Conservation (phyloP, 1,140 invertebrate species). For the Mamestra configurata region DNA sequence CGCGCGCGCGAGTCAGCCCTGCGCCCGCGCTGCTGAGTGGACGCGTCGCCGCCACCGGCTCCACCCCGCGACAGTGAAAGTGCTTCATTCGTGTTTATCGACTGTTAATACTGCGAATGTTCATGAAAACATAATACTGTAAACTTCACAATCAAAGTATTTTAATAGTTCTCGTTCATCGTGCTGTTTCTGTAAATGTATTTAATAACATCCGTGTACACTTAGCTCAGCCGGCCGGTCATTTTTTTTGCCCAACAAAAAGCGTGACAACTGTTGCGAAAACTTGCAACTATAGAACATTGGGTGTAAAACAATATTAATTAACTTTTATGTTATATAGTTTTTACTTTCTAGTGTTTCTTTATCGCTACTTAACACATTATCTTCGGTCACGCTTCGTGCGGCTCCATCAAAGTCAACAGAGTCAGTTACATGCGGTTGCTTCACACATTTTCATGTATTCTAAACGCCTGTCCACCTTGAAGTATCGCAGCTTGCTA, state of each 20-base stretch:
- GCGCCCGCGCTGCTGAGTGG: slow-evolving; percentile 72
- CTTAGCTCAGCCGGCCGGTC: slow-evolving; percentile 44
- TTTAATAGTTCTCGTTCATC: slow-evolving; percentile 6
- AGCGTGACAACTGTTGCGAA: slow-evolving; percentile 44
- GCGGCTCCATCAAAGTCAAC: slow-evolving; percentile 67
- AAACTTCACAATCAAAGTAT: background rate
- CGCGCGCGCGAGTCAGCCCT: slow-evolving; percentile 76
- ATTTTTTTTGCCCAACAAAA: slow-evolving; percentile 8
- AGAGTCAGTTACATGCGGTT: slow-evolving; percentile 41
- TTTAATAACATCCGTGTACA: slow-evolving; percentile 6
- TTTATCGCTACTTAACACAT: slow-evolving; percentile 66
- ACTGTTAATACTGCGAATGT: slow-evolving; percentile 35
- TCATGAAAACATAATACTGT: slow-evolving; percentile 1
- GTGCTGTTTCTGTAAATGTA: slow-evolving; percentile 1
- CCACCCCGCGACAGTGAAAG: slow-evolving; percentile 71
- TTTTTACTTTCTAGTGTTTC: slow-evolving; percentile 58
- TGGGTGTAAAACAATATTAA: slow-evolving; percentile 24
- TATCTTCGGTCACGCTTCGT: slow-evolving; percentile 69
- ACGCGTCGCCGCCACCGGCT: slow-evolving; percentile 66
- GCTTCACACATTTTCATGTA: slow-evolving; percentile 50
- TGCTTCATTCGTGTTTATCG: slow-evolving; percentile 59
- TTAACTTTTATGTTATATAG: background rate
- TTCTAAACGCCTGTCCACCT: slow-evolving; percentile 49
- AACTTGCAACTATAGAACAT: slow-evolving; percentile 41
- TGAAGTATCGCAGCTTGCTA: slow-evolving; percentile 45